Conservation (phyloP, 2,113 vertebrate genomes). For the Myotis davidii region DNA sequence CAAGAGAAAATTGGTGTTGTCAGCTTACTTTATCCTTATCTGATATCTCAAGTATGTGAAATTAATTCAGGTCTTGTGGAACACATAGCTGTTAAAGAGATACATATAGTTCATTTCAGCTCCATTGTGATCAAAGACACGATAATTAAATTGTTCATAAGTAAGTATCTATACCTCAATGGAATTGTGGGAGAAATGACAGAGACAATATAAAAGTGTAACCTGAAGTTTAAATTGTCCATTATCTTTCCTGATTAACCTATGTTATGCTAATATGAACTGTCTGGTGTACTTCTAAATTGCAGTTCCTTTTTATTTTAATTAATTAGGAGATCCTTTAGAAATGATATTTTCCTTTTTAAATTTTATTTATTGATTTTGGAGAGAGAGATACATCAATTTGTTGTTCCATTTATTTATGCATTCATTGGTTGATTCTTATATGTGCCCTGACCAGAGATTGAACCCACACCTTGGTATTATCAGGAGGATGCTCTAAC, state of each 20-base stretch:
- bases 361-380: not conserved
- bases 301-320: not conserved
- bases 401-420: not conserved
- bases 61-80: not conserved
- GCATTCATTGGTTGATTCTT: not conserved
- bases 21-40: not conserved
- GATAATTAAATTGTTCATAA: not conserved
- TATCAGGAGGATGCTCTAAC: not conserved
- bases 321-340: not conserved
- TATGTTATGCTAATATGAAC: not conserved
- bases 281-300: not conserved
- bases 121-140: not conserved
- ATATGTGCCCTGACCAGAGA: not conserved
- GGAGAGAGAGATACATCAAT: not conserved
- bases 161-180: not conserved
- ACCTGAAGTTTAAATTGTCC: not conserved
- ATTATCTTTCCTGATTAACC: not conserved
- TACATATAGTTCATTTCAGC: slow-evolving; percentile 2
- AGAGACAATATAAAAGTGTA: not conserved
- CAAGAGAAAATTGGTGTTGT: not conserved
- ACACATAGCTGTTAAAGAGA: not conserved
- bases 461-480: not conserved
- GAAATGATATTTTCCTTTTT: not conserved
- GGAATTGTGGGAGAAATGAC: not conserved
- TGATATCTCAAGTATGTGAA: not conserved